Evolutionary conservation across 2,113 vertebrate species (phyloP).

Genomic region (Sturnus vulgaris): DNA sequence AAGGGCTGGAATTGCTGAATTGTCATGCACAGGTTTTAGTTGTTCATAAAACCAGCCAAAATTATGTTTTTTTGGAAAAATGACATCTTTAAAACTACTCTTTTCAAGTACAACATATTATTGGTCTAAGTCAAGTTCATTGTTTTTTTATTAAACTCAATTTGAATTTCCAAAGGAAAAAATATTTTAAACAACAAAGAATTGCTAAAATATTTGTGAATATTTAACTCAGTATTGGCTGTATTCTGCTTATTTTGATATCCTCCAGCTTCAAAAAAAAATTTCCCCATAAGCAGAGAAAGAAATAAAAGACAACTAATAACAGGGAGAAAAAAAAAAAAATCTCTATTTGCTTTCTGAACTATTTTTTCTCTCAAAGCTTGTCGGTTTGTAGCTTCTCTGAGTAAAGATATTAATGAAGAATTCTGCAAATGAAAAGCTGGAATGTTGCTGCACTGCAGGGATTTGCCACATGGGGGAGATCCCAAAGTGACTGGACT

Average conservation of each 20-base stretch:
- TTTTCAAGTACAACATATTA: neutral
- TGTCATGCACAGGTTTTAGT: neutral
- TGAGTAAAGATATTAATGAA: neutral
- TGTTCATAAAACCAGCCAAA: neutral
- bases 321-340: neutral
- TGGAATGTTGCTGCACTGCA: neutral
- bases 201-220: neutral
- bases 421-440: neutral
- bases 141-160: neutral
- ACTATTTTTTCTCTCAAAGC: neutral
- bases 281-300: neutral
- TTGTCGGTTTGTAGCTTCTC: neutral
- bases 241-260: neutral
- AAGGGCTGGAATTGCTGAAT: neutral
- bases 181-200: neutral
- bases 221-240: neutral
- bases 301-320: neutral
- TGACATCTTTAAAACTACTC: neutral
- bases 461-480: slow-evolving; percentile 53
- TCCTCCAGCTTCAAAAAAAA: neutral
- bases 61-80: accelerated
- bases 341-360: neutral
- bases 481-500: slow-evolving; percentile 27
- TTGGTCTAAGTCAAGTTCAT: neutral
- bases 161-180: neutral